A percentile compares a stretch with the other conserved stretches of the same genome.
Evolutionary conservation across 2,888 invertebrate species (phyloP).

Genomic region (Tenodera sinensis): DNA sequence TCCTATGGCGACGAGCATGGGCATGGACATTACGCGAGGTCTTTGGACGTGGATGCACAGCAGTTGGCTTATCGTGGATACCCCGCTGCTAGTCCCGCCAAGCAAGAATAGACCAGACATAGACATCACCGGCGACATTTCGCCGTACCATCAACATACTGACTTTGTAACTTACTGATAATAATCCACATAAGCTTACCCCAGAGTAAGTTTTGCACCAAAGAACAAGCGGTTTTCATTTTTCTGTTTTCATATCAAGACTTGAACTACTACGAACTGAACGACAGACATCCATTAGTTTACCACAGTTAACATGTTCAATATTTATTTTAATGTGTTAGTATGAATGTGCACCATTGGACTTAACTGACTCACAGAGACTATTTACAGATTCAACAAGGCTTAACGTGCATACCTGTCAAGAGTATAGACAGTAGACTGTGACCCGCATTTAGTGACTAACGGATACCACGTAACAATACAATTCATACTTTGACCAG

Average conservation of each 20-base stretch:
- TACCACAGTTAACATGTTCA: not conserved
- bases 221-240: not conserved
- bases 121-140: not conserved
- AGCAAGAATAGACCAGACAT: not conserved
- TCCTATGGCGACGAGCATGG: constrained; percentile 47
- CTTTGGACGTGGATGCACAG: constrained; percentile 53
- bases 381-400: not conserved
- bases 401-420: not conserved
- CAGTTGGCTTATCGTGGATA: constrained; percentile 71
- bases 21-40: constrained; percentile 54
- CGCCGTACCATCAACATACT: not conserved
- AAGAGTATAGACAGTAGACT: not conserved
- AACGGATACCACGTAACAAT: not conserved
- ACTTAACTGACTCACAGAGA: not conserved
- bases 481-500: no score
- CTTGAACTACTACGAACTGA: not conserved
- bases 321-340: not conserved
- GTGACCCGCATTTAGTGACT: not conserved
- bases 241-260: not conserved
- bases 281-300: not conserved
- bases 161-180: not conserved
- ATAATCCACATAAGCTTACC: not conserved
- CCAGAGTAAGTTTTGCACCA: not conserved
- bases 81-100: constrained; percentile 31
- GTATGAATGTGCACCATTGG: not conserved